phyloP scores from a whole-genome alignment of 2,888 invertebrate genomes.

The Lepidochitona cinerea region DNA sequence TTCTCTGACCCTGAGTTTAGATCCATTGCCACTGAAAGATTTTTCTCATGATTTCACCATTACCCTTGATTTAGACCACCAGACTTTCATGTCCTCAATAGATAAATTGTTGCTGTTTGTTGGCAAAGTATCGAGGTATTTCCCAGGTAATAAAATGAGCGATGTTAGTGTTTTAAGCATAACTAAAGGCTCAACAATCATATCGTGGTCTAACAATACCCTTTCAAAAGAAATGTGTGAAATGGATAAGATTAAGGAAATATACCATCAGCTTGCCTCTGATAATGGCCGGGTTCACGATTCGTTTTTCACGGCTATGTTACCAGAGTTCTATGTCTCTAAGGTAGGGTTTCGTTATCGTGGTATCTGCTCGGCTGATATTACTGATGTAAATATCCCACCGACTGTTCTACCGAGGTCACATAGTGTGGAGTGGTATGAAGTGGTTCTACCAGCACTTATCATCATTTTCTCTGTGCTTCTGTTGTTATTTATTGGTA shows the following conservation, averaged over 20 bases:
- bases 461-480: slow-evolving; percentile 34
- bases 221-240: slow-evolving; percentile 27
- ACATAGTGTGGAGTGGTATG: slow-evolving; percentile 24
- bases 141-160: slow-evolving; percentile 21
- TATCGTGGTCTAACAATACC: slow-evolving; percentile 43
- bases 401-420: not conserved
- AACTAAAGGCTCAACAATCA: slow-evolving; percentile 31
- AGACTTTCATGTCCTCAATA: slow-evolving; percentile 28
- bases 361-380: slow-evolving; percentile 22
- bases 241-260: slow-evolving; percentile 23
- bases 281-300: slow-evolving; percentile 21
- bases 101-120: slow-evolving; percentile 30
- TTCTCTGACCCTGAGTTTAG: slow-evolving; percentile 29
- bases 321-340: slow-evolving; percentile 17
- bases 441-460: slow-evolving; percentile 36
- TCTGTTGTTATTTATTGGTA: slow-evolving; percentile 31
- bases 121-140: slow-evolving; percentile 24
- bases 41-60: slow-evolving; percentile 36
- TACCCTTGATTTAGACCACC: slow-evolving; percentile 33
- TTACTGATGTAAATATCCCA: not conserved
- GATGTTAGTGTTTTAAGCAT: slow-evolving; percentile 35
- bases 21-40: slow-evolving; percentile 13
- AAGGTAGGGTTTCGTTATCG: slow-evolving; percentile 22
- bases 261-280: slow-evolving; percentile 26
- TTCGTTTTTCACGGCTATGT: slow-evolving; percentile 26